Percentiles rank a stretch among this genome's conserved stretches.
phyloP scores from a whole-genome alignment of 2,113 vertebrate species.

The Syngnathus typhle region DNA sequence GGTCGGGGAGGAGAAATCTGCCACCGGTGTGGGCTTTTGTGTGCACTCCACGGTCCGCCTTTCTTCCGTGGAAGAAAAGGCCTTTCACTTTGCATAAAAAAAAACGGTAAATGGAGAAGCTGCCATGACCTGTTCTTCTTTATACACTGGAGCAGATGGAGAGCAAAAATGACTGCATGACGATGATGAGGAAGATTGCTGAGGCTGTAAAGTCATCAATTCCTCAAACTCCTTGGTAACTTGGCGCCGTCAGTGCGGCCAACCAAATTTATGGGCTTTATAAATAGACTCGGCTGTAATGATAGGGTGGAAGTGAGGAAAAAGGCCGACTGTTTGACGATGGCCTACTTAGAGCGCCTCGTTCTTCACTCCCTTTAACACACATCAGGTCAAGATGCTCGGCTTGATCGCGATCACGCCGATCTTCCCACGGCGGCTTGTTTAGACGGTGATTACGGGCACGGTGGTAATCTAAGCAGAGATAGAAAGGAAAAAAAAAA shows the following conservation, averaged over 20 bases:
- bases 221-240: slow-evolving; percentile 51
- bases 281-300: slow-evolving; percentile 71
- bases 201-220: slow-evolving; percentile 39
- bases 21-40: slow-evolving; percentile 28
- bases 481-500: slow-evolving; percentile 21
- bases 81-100: slow-evolving; percentile 25
- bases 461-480: slow-evolving; percentile 16
- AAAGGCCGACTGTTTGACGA: slow-evolving; percentile 39
- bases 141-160: slow-evolving; percentile 21
- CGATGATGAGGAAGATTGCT: slow-evolving; percentile 12
- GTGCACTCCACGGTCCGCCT: slow-evolving; percentile 32
- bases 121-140: slow-evolving; percentile 24
- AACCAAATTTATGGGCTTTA: slow-evolving; percentile 62
- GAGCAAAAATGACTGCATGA: not conserved
- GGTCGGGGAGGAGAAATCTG: slow-evolving; percentile 34
- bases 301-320: slow-evolving; percentile 61
- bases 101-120: slow-evolving; percentile 13
- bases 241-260: slow-evolving; percentile 46
- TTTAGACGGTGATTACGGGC: slow-evolving; percentile 37
- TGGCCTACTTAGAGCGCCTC: slow-evolving; percentile 46
- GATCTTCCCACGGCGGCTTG: slow-evolving; percentile 19
- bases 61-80: slow-evolving; percentile 18
- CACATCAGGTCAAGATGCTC: slow-evolving; percentile 31
- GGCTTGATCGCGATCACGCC: slow-evolving; percentile 21
- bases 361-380: slow-evolving; percentile 15